Evolutionary conservation across 2,797 vertebrate species (phyloP), one percentile per base, ranked within the genome.

Genomic region (Sebastes kiyomatsui): DNA sequence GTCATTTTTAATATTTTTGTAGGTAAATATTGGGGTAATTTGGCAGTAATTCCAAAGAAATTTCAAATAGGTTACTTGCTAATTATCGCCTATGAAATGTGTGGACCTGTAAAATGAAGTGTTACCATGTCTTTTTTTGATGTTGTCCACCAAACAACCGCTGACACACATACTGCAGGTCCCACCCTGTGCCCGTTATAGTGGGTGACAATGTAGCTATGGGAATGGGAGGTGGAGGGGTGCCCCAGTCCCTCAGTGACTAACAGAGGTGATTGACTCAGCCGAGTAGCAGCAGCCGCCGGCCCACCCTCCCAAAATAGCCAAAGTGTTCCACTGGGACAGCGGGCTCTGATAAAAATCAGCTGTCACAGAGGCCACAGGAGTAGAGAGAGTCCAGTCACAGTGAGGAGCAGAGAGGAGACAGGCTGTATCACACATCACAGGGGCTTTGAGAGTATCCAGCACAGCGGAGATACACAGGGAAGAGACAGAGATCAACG

Each of bases 291-390:
- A 68, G 89, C 80, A 82, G 91, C 87, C 90, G 90, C 82, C 92
- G 89, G 86, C 87, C 81, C 89, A 90, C 90, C 88, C 83, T 87
- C 96, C 96, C 92, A 96, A 97, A 97, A 97, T 97, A 97, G 95
- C 88, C 94, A 91, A 88, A 79, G 89, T 90, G 93, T 83, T 90
- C 91, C 90, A 93, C 91, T 93, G 89, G 94, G 86, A 72, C 80
- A 80, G 90, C 10, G 67, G 76, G 68, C 54, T 83, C 90, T 90
- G 95, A 96, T 97, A 97, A 96, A 97, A 97, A 95, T 96, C 96
- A 97, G 96, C 96, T 96, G 96, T 94, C 90, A 64, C 87, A 28
- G 67, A 84, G 86, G 83, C 89, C 89, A 66, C 92, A 87, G 94
- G 84, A 90, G 89, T 86, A 89, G 91, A 93, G 65, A 93, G 82